A percentile compares a stretch with the other conserved stretches of the same genome.
phyloP scores from a whole-genome alignment of 1,140 invertebrate genomes.

The Drosophila grimshawi region DNA sequence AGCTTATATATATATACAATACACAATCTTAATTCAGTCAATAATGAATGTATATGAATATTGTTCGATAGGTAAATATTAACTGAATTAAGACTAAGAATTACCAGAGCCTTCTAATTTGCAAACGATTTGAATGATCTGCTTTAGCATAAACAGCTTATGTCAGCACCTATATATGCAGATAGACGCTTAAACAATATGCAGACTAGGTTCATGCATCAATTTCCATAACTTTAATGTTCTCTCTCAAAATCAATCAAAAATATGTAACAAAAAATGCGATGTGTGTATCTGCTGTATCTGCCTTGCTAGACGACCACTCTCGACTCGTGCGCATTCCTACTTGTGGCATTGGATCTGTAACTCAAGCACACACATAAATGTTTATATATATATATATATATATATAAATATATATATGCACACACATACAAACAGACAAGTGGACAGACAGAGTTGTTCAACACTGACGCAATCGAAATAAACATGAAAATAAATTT shows the following conservation, averaged over 20 bases:
- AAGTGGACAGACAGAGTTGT: neutral
- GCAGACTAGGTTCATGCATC: neutral
- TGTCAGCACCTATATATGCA: too few species aligned
- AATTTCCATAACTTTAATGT: neutral
- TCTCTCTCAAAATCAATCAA: neutral
- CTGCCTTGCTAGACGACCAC: neutral
- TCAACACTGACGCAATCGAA: constrained; percentile 20
- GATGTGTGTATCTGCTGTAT: neutral
- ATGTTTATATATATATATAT: neutral
- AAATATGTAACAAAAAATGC: too few species aligned
- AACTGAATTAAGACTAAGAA: too few species aligned
- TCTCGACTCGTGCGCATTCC: neutral
- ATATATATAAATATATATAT: neutral
- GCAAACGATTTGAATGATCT: too few species aligned
- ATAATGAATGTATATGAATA: too few species aligned
- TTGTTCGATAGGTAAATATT: too few species aligned
- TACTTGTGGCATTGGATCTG: constrained; percentile 8
- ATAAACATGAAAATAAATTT: constrained; percentile 28
- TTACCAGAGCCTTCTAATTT: too few species aligned
- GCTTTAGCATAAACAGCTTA: too few species aligned
- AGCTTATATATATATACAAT: too few species aligned
- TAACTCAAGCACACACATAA: constrained; percentile 2
- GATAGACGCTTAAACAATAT: neutral
- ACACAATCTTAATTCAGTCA: too few species aligned
- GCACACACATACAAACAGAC: neutral